Conservation (phyloP, 2,888 invertebrate species). For the Brenthis ino region DNA sequence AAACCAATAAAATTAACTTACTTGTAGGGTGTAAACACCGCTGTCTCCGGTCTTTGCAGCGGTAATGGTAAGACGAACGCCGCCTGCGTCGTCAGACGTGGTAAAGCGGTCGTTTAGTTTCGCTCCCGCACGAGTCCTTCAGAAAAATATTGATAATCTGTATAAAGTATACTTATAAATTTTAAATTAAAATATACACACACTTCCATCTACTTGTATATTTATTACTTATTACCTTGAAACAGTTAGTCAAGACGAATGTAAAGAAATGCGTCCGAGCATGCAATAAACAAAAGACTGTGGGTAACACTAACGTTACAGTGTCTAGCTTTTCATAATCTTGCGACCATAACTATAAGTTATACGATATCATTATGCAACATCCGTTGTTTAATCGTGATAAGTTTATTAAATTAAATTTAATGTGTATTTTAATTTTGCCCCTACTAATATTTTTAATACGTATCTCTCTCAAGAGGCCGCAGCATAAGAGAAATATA, state of each 20-base stretch:
- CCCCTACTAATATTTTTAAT: background rate
- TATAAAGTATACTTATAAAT: too few relatives aligned
- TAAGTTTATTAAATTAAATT: background rate
- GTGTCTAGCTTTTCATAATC: constrained; percentile 27
- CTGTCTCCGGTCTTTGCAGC: constrained; percentile 87
- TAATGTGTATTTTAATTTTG: background rate
- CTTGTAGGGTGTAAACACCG: constrained; percentile 88
- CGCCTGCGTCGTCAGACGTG: constrained; percentile 82
- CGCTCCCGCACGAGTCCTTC: constrained; percentile 80
- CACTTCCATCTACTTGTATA: too few relatives aligned
- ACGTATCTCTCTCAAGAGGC: too few relatives aligned
- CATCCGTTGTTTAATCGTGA: background rate
- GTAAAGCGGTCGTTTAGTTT: constrained; percentile 87
- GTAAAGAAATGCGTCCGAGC: constrained; percentile 18
- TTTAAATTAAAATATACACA: too few relatives aligned
- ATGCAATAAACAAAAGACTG: constrained; percentile 18
- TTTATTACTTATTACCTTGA: background rate
- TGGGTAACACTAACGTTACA: constrained; percentile 25
- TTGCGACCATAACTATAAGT: constrained; percentile 14
- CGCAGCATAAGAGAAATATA: too few relatives aligned
- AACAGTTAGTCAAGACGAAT: constrained; percentile 16
- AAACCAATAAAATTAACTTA: constrained; percentile 46
- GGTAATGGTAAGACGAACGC: constrained; percentile 89
- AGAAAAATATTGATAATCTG: too few relatives aligned
- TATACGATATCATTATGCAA: constrained; percentile 14